Evolutionary conservation across 2,797 vertebrate genomes (phyloP).

Genomic region (Loriculus beryllinus): DNA sequence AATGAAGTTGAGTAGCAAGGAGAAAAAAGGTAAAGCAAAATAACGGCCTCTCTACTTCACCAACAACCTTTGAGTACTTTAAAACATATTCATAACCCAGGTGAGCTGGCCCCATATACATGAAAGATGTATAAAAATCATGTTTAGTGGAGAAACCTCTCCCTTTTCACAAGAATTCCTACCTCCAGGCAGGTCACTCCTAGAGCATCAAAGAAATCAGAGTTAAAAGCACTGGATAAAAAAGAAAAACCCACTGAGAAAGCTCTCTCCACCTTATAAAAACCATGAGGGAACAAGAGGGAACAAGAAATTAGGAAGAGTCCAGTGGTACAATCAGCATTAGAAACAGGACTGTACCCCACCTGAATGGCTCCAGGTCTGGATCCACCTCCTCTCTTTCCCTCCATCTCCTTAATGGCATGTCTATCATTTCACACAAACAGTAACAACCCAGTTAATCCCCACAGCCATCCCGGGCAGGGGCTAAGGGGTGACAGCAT

Average conservation of each 20-base stretch:
- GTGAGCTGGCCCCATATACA: not conserved
- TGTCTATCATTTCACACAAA: not conserved
- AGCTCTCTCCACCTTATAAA: not conserved
- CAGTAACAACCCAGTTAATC: not conserved
- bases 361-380: rapidly evolving
- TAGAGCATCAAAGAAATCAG: not conserved
- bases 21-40: not conserved
- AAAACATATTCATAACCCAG: not conserved
- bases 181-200: not conserved
- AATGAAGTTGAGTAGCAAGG: not conserved
- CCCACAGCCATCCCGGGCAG: not conserved
- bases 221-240: not conserved
- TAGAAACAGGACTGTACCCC: not conserved
- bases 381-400: not conserved
- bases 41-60: not conserved
- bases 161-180: not conserved
- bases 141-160: not conserved
- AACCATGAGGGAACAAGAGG: not conserved
- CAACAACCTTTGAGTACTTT: not conserved
- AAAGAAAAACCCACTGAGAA: not conserved
- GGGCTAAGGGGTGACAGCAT: not conserved
- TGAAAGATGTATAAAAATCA: not conserved
- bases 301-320: not conserved
- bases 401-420: not conserved
- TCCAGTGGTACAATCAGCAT: not conserved